Evolutionary conservation across 1,140 invertebrate species (phyloP), one percentile per base, ranked within the genome.

Genomic region (Plutomurus gul): DNA sequence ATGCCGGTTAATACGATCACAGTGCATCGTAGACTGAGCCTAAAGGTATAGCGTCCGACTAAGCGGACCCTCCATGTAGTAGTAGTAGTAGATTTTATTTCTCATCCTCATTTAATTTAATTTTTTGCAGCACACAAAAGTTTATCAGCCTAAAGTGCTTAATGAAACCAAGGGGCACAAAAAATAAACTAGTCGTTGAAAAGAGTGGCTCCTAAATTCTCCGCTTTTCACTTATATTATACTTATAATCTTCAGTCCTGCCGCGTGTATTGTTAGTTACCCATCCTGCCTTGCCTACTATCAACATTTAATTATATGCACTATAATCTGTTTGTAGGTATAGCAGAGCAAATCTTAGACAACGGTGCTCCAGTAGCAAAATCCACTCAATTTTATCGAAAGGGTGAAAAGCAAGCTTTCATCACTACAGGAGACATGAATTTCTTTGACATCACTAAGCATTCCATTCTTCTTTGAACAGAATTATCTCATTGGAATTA

Each of bases 91-190:
- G 56, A 65, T 33, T 65, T 27, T 65, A 30, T 65, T 33, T 65
- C 56, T 65, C 56, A 65, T 65, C 27, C 56, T 65, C 56, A 65
- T 65, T 65, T 65, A 65, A 65, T 65, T 65, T 65, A 65, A 30
- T 65, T 65, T 65, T 65, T 65, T 65, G 56, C 56, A n/a, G 16
- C 30, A 13, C 5, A 65, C 27, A 65, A 56, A 65, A 65, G 56
- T 33, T 65, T n/a, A 65, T n/a, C 56, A 65, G 56, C 18, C 25
- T 65, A 33, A 33, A 65, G 56, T 65, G 18, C 30, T 65, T 65
- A 65, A 65, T 65, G 56, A 65, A 65, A 65, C 56, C 18, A 16
- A 60, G 2, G 27, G 27, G 4, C 13, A 65, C 56, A 65, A 65
- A 65, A 65, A 65, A 65, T 5, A 20, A 65, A 65, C 56, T 65